These are phyloP conservation scores for Anorthoa munda DNA, from an alignment of 2,888 invertebrate genomes.

Conservation along the genomic window DNA sequence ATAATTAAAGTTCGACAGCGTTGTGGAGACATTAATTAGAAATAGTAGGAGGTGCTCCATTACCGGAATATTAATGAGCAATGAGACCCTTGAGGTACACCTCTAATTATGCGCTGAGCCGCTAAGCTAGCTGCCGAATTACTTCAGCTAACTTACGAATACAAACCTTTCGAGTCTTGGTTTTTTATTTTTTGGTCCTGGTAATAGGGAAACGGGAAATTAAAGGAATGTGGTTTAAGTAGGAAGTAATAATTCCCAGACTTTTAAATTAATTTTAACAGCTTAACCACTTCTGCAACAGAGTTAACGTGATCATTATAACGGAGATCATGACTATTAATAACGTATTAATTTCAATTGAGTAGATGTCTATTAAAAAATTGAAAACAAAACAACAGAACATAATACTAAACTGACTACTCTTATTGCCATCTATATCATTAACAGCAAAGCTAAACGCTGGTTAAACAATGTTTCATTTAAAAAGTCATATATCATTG, in stretches of 20 bases:
- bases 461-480: slow-evolving; percentile 3
- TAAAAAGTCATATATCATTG: slow-evolving; percentile 6
- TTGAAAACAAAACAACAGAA: neutral
- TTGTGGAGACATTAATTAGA: slow-evolving; percentile 63
- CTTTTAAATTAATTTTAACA: neutral
- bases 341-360: neutral
- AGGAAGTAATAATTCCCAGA: neutral
- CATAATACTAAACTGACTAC: too few relatives aligned
- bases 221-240: neutral
- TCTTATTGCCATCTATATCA: neutral
- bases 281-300: neutral
- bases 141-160: slow-evolving; percentile 57
- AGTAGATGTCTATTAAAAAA: neutral
- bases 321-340: neutral
- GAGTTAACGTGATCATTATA: neutral
- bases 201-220: slow-evolving; percentile 25
- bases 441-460: neutral
- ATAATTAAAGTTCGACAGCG: slow-evolving; percentile 60
- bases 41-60: slow-evolving; percentile 64
- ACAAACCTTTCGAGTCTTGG: slow-evolving; percentile 29
- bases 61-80: slow-evolving; percentile 69
- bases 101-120: slow-evolving; percentile 62
- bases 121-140: slow-evolving; percentile 52
- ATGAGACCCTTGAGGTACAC: slow-evolving; percentile 62
- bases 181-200: slow-evolving; percentile 41